These are phyloP conservation scores for Psittacula cyanocephala DNA, from an alignment of 2,113 vertebrate species.

Conservation along the genomic window DNA sequence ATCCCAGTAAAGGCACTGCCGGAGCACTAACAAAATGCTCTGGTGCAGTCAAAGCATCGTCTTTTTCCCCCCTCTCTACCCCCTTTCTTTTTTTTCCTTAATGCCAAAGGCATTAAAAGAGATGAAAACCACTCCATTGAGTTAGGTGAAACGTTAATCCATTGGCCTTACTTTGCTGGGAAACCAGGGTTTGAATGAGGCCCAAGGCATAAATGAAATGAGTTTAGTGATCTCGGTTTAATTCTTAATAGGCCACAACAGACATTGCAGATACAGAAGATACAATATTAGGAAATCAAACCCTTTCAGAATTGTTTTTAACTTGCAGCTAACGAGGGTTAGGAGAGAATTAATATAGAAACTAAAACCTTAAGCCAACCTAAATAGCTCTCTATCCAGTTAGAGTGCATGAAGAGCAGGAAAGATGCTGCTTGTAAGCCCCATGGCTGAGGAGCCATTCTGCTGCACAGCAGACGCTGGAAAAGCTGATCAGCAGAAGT, in stretches of 20 bases:
- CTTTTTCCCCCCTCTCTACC: not conserved
- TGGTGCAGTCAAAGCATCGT: constrained; percentile 25
- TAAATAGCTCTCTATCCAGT: not conserved
- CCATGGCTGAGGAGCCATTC: not conserved
- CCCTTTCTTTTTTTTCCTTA: constrained; percentile 16
- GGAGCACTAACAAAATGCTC: constrained; percentile 61
- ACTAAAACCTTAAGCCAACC: constrained; percentile 36
- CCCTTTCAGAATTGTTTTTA: constrained; percentile 64
- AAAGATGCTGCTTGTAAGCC: not conserved
- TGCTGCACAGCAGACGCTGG: not conserved
- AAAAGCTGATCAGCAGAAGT: constrained; percentile 36
- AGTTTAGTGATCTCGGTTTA: constrained; percentile 71
- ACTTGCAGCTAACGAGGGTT: constrained; percentile 68
- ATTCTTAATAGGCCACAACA: constrained; percentile 72
- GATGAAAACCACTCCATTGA: constrained; percentile 70
- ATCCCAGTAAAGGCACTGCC: constrained; percentile 72
- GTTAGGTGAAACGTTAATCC: constrained; percentile 61
- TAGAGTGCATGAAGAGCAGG: not conserved
- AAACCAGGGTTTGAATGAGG: constrained; percentile 71
- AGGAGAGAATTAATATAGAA: constrained; percentile 58
- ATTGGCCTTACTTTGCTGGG: constrained; percentile 69
- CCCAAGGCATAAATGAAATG: constrained; percentile 73
- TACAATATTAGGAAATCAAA: constrained; percentile 55
- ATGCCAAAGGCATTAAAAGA: constrained; percentile 74
- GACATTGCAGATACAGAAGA: constrained; percentile 53